Conservation (phyloP, 2,888 invertebrate genomes). For the Ophion slaviceki region DNA sequence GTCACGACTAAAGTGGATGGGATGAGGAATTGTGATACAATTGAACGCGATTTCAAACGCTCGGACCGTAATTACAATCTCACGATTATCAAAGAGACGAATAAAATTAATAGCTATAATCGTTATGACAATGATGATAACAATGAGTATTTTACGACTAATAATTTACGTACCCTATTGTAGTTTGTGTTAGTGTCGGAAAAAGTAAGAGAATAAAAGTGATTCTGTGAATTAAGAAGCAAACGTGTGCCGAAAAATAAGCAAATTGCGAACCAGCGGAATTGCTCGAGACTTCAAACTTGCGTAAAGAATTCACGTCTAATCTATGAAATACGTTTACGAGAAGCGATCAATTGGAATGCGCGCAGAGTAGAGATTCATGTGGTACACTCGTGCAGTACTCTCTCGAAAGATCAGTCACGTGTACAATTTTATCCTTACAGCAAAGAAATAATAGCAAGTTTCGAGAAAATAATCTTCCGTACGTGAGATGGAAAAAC, state of each 20-base stretch:
- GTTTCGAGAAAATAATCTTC: not conserved
- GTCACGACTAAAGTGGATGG: not conserved
- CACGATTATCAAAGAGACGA: not conserved
- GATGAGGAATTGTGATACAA: constrained; percentile 1
- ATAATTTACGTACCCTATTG: not conserved
- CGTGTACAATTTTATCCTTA: not conserved
- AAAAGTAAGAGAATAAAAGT: constrained; percentile 6
- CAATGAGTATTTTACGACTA: constrained; percentile 7
- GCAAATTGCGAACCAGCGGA: constrained; percentile 8
- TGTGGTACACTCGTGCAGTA: constrained; percentile 11
- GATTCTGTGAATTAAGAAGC: constrained; percentile 49
- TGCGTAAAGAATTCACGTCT: not conserved
- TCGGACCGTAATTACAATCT: not conserved
- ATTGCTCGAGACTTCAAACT: constrained; percentile 23
- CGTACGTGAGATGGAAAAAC: not conserved
- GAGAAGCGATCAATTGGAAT: not conserved
- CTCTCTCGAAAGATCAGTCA: not conserved
- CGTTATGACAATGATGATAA: not conserved
- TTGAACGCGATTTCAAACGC: not conserved
- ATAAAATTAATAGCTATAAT: not conserved
- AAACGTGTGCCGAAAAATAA: constrained; percentile 55
- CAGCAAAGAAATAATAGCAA: not conserved
- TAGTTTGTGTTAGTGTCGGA: constrained; percentile 25
- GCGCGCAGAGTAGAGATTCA: not conserved
- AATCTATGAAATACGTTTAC: constrained; percentile 20